A percentile compares a stretch with the other conserved stretches of the same genome.
Conservation (phyloP, 2,888 invertebrate genomes). For the Dione vanillae region DNA sequence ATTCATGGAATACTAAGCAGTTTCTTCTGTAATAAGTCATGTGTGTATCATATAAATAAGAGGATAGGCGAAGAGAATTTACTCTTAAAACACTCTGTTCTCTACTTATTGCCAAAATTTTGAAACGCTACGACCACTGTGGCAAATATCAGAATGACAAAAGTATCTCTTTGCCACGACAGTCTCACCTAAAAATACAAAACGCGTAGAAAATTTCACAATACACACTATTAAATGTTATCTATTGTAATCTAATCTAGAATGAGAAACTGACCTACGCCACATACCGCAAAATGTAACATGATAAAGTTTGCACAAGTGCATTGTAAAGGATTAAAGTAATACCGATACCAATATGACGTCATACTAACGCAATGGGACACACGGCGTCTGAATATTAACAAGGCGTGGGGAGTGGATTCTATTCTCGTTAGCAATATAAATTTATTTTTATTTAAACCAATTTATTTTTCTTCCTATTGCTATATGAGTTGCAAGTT, state of each 20-base stretch:
- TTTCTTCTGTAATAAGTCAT: no score
- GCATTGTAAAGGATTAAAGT: constrained; percentile 40
- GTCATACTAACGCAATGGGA: not conserved
- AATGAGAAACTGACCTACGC: constrained; percentile 76
- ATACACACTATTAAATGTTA: constrained; percentile 25
- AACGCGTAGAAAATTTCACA: constrained; percentile 10
- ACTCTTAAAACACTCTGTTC: no score
- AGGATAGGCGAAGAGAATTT: no score
- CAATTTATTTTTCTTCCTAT: no score
- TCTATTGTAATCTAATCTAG: constrained; percentile 72
- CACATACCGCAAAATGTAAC: constrained; percentile 66
- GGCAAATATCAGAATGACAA: no score
- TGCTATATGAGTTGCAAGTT: not conserved
- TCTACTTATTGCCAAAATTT: no score
- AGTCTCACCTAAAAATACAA: not conserved
- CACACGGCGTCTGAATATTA: not conserved
- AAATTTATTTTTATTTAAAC: not conserved
- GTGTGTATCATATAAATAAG: no score
- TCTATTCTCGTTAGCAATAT: not conserved
- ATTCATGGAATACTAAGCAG: no score
- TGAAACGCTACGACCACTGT: no score
- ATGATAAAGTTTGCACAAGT: constrained; percentile 63
- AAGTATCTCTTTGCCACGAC: no score
- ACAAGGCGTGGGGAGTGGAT: not conserved
- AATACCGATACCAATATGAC: constrained; percentile 6